Base-by-base conservation (phyloP, 2,888 invertebrate species). In the Drosophila tripunctata region DNA sequence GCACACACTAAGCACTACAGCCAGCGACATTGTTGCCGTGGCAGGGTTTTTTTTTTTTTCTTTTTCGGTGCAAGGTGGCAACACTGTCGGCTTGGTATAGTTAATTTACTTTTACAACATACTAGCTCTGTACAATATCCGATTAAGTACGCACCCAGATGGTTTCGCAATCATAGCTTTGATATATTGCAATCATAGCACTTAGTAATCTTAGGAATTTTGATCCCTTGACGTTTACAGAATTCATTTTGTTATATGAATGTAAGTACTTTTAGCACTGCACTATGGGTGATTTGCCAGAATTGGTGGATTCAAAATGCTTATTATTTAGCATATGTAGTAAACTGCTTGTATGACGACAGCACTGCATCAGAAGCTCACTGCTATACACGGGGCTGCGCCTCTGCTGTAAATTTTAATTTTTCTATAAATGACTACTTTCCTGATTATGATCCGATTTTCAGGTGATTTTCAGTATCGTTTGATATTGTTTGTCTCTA, bases 1-100 rank as follows among this genome's bases (percentile, higher is more conserved):
- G 68, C 68, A 30, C 68, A 30, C 8, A 27, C 24, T 24, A 10
- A 21, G 48, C n/a, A 24, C 17, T 50, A 44, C 44, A 57, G n/a
- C n/a, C n/a, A 52, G 41, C 57, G 36, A 73, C 73, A 69, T 47
- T 74, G 72, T 73, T 63, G 74, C 58, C 57, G n/a, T n/a, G n/a
- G n/a, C n/a, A n/a, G n/a, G n/a, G n/a, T n/a, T n/a, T n/a, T n/a
- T n/a, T n/a, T n/a, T n/a, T n/a, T n/a, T n/a, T n/a, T n/a, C n/a
- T n/a, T n/a, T n/a, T n/a, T 10, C 10, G 10, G 27, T 1, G 45
- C 24, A 45, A 31, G 19, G 7, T 55, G 56, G 67, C 70, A 73
- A 73, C 70, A 55, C 73, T 67, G 73, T 72, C 67, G 24, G 30
- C n/a, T 10, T 27, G 10, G 6, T 15, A 60, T 5, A 36, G 22